phyloP scores from a whole-genome alignment of 2,113 vertebrate genomes.

The Chroicocephalus ridibundus region DNA sequence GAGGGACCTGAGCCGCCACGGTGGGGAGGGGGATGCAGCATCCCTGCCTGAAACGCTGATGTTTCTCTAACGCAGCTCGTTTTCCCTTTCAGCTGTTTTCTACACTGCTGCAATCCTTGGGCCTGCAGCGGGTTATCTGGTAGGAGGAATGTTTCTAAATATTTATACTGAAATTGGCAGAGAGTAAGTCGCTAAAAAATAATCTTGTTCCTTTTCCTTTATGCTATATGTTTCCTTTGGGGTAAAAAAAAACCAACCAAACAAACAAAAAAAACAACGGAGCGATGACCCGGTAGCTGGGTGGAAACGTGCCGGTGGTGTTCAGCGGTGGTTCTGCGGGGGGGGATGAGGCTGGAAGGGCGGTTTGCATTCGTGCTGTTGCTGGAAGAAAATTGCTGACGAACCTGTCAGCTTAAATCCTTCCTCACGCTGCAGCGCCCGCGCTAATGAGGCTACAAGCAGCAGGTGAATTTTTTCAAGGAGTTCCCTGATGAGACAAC shows the following conservation, averaged over 20 bases:
- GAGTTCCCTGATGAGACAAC: neutral
- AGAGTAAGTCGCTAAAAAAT: conserved; percentile 80
- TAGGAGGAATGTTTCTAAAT: conserved; percentile 92
- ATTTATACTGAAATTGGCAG: conserved; percentile 85
- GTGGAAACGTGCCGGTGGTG: neutral
- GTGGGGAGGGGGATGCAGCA: neutral
- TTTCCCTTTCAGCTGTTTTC: conserved; percentile 82
- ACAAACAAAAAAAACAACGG: neutral
- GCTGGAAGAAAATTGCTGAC: conserved; percentile 21
- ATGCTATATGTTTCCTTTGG: conserved; percentile 35
- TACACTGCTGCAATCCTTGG: conserved; percentile 95
- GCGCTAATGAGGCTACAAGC: neutral
- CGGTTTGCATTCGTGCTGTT: neutral
- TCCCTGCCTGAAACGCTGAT: neutral
- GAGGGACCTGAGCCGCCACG: accelerated
- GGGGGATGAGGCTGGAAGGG: neutral
- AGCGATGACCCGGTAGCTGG: neutral
- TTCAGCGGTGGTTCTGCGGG: neutral
- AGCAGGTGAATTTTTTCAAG: conserved; percentile 52
- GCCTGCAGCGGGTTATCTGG: conserved; percentile 92
- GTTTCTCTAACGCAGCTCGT: neutral
- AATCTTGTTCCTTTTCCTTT: conserved; percentile 61
- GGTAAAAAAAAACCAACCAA: neutral
- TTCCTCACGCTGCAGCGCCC: conserved; percentile 9
- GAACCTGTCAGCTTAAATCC: conserved; percentile 20